Base-by-base conservation (phyloP, 1,140 invertebrate species). In the Drosophila eugracilis region DNA sequence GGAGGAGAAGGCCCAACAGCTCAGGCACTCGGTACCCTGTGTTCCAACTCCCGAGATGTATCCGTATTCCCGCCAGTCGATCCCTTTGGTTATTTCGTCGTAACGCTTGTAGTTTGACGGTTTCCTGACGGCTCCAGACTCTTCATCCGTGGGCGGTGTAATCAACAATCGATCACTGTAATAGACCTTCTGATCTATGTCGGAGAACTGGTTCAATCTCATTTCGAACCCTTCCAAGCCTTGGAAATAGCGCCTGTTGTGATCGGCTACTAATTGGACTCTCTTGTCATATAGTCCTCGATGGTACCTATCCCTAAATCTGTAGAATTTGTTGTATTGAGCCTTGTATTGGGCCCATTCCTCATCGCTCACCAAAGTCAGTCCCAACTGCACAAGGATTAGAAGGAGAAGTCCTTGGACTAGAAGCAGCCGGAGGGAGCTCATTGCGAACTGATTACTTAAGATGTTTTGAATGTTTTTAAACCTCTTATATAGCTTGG, bases 1-100 rank as follows among this genome's bases (percentile, higher is more conserved):
- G 2, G 96, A 92, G 67, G 96, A 96, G 92, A 99, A 98, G 62
- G 97, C 94, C 97, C 97, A 99, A 92, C 97, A 98, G 1, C 96
- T 97, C 32, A 97, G 97, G 92, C 98, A 99, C 4, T 50, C 24
- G 78, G 3, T 19, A 0, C 63, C 96, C 93, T 99, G 98, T 92
- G 98, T 95, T 5, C 28, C 42, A 22, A 71, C 67, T 0, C 52
- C 17, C 4, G 44, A 70, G 0, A 71, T 32, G 2, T 28, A 5
- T 12, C 52, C 67, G 5, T 3, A 26, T 7, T 55, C 4, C 2
- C 66, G 41, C 62, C 66, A 70, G 34, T 70, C 66, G 1, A 30
- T 41, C 0, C 48, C 62, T 0, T 14, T n/a, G 1, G 7, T 28
- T 9, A 70, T 55, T 9, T 55, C 15, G 6, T 36, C 36, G 28